Conservation (phyloP, 2,113 vertebrate species). For the Ariopsis seemanni region DNA sequence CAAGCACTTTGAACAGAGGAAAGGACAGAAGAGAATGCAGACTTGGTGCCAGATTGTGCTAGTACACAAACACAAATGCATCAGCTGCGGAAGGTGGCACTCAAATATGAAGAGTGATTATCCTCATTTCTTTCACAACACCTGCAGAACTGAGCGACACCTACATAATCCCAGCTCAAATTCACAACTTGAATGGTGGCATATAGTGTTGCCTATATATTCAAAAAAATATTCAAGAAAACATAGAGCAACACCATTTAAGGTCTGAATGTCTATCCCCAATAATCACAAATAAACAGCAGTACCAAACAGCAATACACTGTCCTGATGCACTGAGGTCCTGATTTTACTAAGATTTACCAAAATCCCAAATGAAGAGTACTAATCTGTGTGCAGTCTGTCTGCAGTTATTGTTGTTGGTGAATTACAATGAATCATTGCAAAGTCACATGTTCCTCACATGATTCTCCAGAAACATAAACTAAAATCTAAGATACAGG, state of each 20-base stretch:
- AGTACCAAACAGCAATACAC: neutral
- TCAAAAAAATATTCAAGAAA: neutral
- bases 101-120: neutral
- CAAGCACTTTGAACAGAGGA: neutral
- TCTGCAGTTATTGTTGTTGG: neutral
- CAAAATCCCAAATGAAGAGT: neutral
- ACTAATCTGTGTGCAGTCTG: neutral
- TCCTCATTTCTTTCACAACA: neutral
- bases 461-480: neutral
- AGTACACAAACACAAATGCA: neutral
- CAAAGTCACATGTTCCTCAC: neutral
- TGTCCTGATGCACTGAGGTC: neutral
- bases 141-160: neutral
- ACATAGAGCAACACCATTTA: neutral
- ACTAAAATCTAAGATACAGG: too few species aligned
- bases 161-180: neutral
- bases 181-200: neutral
- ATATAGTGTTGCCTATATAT: neutral
- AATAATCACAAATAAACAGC: neutral
- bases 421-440: neutral
- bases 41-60: neutral
- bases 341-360: neutral
- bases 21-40: neutral
- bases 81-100: conserved; percentile 3
- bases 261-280: neutral